Conservation (phyloP, 2,113 vertebrate species). For the Gambusia holbrooki region DNA sequence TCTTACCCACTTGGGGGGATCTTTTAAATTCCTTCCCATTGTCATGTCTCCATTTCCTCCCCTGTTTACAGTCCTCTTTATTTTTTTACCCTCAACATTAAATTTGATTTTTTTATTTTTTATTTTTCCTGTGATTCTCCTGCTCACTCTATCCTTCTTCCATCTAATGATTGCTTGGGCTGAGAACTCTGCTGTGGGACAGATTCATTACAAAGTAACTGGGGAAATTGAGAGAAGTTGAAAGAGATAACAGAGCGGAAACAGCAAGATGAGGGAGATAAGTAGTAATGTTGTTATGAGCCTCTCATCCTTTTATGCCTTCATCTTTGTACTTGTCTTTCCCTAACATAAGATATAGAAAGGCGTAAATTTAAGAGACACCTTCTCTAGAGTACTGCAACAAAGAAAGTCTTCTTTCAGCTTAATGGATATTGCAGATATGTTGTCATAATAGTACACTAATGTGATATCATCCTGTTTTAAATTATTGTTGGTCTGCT, state of each 20-base stretch:
- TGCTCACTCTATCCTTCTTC: slow-evolving; percentile 47
- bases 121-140: slow-evolving; percentile 51
- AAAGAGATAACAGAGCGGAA: slow-evolving; percentile 27
- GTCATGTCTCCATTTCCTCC: slow-evolving; percentile 29
- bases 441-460: neutral
- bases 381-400: slow-evolving; percentile 36
- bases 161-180: slow-evolving; percentile 44
- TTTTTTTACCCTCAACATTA: slow-evolving; percentile 9
- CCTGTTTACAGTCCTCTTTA: slow-evolving; percentile 23
- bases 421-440: slow-evolving; percentile 16
- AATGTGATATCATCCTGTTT: slow-evolving; percentile 23
- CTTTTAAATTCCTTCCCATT: slow-evolving; percentile 21
- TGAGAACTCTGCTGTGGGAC: slow-evolving; percentile 58
- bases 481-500: neutral
- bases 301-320: slow-evolving; percentile 56
- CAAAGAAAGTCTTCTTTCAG: slow-evolving; percentile 29
- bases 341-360: slow-evolving; percentile 48
- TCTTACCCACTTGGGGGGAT: slow-evolving; percentile 3
- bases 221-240: slow-evolving; percentile 56
- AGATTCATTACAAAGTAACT: slow-evolving; percentile 66
- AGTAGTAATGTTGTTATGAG: slow-evolving; percentile 57
- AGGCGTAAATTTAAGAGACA: slow-evolving; percentile 44
- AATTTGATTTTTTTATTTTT: slow-evolving; percentile 44
- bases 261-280: slow-evolving; percentile 36
- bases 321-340: slow-evolving; percentile 58